These are phyloP conservation scores for Drosophila parthenogenetica DNA, from an alignment of 2,888 invertebrate genomes.

Conservation along the genomic window DNA sequence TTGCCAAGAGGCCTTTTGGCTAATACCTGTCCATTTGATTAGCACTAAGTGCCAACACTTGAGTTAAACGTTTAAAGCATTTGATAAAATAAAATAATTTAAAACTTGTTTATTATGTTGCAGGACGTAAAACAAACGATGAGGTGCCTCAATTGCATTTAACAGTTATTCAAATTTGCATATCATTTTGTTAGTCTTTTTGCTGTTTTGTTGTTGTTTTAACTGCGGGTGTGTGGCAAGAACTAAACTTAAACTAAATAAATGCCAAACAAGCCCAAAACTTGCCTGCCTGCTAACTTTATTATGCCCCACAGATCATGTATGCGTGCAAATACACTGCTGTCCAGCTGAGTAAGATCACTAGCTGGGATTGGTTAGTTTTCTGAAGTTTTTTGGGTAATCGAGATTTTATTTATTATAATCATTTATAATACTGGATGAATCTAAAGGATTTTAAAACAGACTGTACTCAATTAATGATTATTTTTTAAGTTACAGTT, in stretches of 20 bases:
- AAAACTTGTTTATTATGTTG: conserved; percentile 71
- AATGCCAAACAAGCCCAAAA: conserved; percentile 77
- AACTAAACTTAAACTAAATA: conserved; percentile 77
- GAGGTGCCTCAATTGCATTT: conserved; percentile 81
- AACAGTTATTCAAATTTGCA: conserved; percentile 79
- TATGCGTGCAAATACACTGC: not conserved
- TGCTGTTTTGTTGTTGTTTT: not conserved
- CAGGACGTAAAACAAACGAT: conserved; percentile 27
- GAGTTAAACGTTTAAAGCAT: conserved; percentile 20
- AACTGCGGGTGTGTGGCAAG: conserved; percentile 12
- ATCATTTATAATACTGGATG: no score
- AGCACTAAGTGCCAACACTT: conserved; percentile 23
- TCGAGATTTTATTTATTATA: no score
- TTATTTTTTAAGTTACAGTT: no score
- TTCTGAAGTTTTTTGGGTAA: no score
- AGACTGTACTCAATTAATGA: no score
- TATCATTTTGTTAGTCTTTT: conserved; percentile 57
- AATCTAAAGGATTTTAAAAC: no score
- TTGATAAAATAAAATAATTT: conserved; percentile 7
- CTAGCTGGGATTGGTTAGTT: no score
- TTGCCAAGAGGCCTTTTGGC: conserved; percentile 4
- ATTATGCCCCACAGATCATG: conserved; percentile 34
- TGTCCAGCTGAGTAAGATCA: not conserved
- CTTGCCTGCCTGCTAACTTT: conserved; percentile 67
- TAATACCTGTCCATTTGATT: conserved; percentile 70